Percentiles rank a stretch among this genome's conserved stretches.
These are phyloP conservation scores for Orthosia gracilis DNA, from an alignment of 2,888 invertebrate genomes.

Conservation along the genomic window DNA sequence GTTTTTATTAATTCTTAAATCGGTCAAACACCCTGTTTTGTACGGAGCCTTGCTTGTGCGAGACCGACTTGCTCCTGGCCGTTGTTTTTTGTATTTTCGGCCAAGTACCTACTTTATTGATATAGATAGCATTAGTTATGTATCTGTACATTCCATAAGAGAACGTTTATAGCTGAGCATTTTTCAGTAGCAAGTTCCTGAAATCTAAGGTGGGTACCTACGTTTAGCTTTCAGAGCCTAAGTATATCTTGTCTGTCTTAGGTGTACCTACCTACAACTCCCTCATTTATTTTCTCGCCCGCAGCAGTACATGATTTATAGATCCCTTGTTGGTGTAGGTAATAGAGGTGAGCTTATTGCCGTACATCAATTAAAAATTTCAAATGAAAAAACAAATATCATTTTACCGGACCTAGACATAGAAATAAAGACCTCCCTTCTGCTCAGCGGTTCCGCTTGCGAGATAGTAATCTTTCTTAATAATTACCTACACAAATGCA, in stretches of 20 bases:
- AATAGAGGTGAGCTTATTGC: no score
- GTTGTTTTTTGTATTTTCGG: slow-evolving; percentile 23
- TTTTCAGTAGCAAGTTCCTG: background rate
- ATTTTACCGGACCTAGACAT: background rate
- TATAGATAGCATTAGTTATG: background rate
- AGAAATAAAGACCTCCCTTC: no score
- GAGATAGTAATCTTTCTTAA: no score
- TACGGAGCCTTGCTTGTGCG: slow-evolving; percentile 1
- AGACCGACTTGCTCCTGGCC: background rate
- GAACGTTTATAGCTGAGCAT: background rate
- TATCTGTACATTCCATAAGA: slow-evolving; percentile 11
- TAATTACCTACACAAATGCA: no score
- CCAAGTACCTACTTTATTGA: background rate
- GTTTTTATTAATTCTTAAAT: no score
- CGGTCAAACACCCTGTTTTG: background rate
- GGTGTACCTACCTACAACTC: no score
- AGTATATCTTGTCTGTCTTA: no score
- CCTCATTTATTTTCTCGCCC: no score
- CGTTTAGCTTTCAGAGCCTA: no score
- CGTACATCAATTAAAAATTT: no score
- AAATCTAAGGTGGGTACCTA: background rate
- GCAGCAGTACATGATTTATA: no score
- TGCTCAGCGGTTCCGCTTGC: background rate
- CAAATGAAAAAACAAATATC: background rate
- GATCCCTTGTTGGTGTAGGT: no score